Percentiles rank a stretch among this genome's conserved stretches.
phyloP scores from a whole-genome alignment of 2,888 invertebrate genomes.

The Tetragonula carbonaria region DNA sequence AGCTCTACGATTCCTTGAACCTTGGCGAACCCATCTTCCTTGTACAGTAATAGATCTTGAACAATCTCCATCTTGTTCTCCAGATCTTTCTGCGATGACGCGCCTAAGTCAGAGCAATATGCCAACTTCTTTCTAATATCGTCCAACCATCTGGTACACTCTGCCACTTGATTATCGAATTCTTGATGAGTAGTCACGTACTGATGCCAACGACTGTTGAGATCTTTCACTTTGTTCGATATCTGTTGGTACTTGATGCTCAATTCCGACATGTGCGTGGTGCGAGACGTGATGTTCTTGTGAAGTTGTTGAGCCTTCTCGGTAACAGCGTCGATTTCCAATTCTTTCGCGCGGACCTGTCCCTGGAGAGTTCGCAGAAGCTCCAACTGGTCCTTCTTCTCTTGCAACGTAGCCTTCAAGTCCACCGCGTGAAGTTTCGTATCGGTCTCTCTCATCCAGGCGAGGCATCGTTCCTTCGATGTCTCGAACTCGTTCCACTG shows the following conservation, averaged over 20 bases:
- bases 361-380: constrained; percentile 92
- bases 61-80: constrained; percentile 93
- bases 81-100: constrained; percentile 93
- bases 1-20: constrained; percentile 94
- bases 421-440: constrained; percentile 94
- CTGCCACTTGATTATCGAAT: constrained; percentile 91
- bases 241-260: constrained; percentile 96
- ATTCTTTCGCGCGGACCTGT: constrained; percentile 94
- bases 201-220: constrained; percentile 96
- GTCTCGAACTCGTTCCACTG: constrained; percentile 97
- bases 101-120: constrained; percentile 93
- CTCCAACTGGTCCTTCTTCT: constrained; percentile 94
- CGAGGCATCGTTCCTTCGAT: constrained; percentile 92
- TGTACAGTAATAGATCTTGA: constrained; percentile 94
- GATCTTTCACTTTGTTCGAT: constrained; percentile 95
- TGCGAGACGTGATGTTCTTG: constrained; percentile 89
- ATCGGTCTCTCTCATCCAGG: constrained; percentile 95
- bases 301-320: constrained; percentile 95
- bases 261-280: constrained; percentile 94
- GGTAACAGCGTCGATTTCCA: constrained; percentile 96
- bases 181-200: constrained; percentile 95
- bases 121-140: constrained; percentile 93
- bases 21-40: constrained; percentile 96
- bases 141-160: constrained; percentile 93
- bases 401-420: constrained; percentile 91